phyloP scores from a whole-genome alignment of 2,888 invertebrate genomes.

The Graphium colonna region DNA sequence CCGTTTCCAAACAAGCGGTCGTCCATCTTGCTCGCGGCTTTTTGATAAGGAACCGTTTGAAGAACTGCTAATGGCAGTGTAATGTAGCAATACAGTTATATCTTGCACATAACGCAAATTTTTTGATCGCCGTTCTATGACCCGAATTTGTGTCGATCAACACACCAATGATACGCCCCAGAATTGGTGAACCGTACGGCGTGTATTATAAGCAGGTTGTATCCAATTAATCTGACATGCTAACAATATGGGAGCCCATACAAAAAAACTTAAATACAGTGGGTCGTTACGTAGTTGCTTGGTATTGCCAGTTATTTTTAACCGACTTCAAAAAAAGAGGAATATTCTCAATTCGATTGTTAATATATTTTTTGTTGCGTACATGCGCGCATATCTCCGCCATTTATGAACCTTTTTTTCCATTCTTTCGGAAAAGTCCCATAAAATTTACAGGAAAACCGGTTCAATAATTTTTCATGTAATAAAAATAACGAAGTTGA shows the following conservation, averaged over 20 bases:
- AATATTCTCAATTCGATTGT: too few relatives aligned
- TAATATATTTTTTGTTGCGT: too few relatives aligned
- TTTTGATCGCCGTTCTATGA: constrained; percentile 2
- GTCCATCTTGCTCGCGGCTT: not conserved
- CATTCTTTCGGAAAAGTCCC: too few relatives aligned
- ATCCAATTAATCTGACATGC: not conserved
- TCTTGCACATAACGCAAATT: not conserved
- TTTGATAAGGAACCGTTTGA: not conserved
- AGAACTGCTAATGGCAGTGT: not conserved
- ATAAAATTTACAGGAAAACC: too few relatives aligned
- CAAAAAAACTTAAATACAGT: not conserved
- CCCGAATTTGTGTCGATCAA: not conserved
- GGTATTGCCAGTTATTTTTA: too few relatives aligned
- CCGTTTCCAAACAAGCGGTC: not conserved
- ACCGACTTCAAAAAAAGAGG: too few relatives aligned
- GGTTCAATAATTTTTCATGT: too few relatives aligned
- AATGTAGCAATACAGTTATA: not conserved
- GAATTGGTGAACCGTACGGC: constrained; percentile 8
- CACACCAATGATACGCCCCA: constrained; percentile 3
- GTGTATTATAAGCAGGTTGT: not conserved
- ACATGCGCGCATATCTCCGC: too few relatives aligned
- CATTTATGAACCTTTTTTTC: too few relatives aligned
- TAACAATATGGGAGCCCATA: not conserved
- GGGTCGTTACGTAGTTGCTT: not conserved
- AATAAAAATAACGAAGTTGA: too few relatives aligned